A percentile compares a stretch with the other conserved stretches of the same genome.
phyloP scores from a whole-genome alignment of 2,113 vertebrate species.

The Plectropomus leopardus region DNA sequence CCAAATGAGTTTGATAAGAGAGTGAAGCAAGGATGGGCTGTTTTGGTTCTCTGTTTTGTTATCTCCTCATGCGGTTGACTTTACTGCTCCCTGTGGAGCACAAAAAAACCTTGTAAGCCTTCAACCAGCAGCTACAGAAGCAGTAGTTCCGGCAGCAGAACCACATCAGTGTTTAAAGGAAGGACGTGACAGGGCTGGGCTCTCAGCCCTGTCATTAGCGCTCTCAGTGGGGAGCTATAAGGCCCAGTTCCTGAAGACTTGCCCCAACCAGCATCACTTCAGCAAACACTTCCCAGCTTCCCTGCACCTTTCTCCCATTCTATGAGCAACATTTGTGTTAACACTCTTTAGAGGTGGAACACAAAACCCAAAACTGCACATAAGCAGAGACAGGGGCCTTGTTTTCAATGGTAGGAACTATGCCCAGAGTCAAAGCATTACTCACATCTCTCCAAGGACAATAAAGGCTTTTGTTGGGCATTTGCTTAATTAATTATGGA shows the following conservation, averaged over 20 bases:
- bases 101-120: conserved; percentile 12
- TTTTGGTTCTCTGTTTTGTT: conserved; percentile 40
- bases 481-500: conserved; percentile 57
- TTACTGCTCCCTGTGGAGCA: conserved; percentile 33
- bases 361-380: background rate
- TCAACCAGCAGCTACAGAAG: conserved; percentile 31
- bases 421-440: conserved; percentile 34
- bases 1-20: conserved; percentile 28
- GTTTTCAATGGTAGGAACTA: conserved; percentile 24
- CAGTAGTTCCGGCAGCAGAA: conserved; percentile 23
- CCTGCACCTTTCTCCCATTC: background rate
- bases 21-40: conserved; percentile 9
- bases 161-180: conserved; percentile 49
- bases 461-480: conserved; percentile 21
- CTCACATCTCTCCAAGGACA: conserved; percentile 47
- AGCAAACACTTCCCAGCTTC: background rate
- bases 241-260: conserved; percentile 8
- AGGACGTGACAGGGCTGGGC: conserved; percentile 5
- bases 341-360: background rate
- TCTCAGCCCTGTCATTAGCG: conserved; percentile 32
- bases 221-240: conserved; percentile 15
- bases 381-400: background rate
- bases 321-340: background rate
- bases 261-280: background rate
- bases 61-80: conserved; percentile 49